Conservation (phyloP, 1,140 invertebrate genomes). For the Bombus soroeensis region DNA sequence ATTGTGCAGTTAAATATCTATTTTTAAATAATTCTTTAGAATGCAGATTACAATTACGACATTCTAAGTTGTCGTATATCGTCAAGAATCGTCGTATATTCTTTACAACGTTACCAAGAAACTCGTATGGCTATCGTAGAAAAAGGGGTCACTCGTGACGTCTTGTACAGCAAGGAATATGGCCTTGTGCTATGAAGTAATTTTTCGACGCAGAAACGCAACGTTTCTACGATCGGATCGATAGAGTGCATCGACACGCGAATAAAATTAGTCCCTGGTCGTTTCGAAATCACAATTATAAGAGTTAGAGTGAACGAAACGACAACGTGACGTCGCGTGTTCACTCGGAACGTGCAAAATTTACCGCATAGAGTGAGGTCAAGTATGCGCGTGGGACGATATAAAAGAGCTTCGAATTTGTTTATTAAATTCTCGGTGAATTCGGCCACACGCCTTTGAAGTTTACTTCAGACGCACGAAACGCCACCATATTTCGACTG, state of each 20-base stretch:
- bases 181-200: background rate
- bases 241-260: background rate
- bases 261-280: background rate
- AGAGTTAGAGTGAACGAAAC: background rate
- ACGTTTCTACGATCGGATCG: background rate
- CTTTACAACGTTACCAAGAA: background rate
- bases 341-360: background rate
- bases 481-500: background rate
- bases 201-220: background rate
- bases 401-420: conserved; percentile 29
- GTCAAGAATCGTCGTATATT: no score
- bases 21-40: no score
- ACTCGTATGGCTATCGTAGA: background rate
- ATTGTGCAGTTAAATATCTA: no score
- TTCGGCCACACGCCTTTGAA: background rate
- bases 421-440: conserved; percentile 16
- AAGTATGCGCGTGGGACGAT: conserved; percentile 10
- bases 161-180: background rate
- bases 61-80: no score
- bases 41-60: no score
- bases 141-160: background rate
- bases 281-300: conserved; percentile 23
- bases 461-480: background rate
- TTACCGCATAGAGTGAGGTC: background rate
- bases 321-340: background rate